Conservation (phyloP, 1,140 invertebrate species). For the Drosophila teissieri region DNA sequence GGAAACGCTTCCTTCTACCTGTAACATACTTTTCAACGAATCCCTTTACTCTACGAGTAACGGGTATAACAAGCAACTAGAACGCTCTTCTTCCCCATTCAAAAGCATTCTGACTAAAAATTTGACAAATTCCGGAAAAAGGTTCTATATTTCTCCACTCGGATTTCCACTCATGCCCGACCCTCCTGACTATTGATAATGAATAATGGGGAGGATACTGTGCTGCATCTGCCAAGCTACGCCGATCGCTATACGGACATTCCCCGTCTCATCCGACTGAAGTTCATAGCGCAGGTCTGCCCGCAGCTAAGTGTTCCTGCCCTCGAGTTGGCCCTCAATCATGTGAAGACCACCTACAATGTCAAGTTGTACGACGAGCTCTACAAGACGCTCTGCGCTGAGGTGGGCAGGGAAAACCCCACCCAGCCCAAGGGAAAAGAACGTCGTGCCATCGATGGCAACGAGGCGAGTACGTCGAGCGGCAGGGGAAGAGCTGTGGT, state of each 20-base stretch:
- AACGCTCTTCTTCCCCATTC: not conserved
- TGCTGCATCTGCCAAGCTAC: slow-evolving; percentile 47
- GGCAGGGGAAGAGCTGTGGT: not conserved
- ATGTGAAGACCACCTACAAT: slow-evolving; percentile 66
- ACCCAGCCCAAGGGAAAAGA: not conserved
- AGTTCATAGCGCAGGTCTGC: slow-evolving; percentile 64
- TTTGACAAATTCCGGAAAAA: not conserved
- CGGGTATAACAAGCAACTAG: not conserved
- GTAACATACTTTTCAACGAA: too few species aligned
- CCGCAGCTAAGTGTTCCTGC: slow-evolving; percentile 55
- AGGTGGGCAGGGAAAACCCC: slow-evolving; percentile 1
- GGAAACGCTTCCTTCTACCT: too few species aligned
- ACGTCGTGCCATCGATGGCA: not conserved
- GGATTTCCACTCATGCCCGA: too few species aligned
- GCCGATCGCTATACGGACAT: slow-evolving; percentile 55
- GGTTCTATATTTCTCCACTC: not conserved
- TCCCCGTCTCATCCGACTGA: slow-evolving; percentile 41
- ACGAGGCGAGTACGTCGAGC: slow-evolving; percentile 5
- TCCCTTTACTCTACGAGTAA: too few species aligned
- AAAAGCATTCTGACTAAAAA: not conserved
- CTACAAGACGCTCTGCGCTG: slow-evolving; percentile 31
- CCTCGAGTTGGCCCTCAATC: slow-evolving; percentile 54
- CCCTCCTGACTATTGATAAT: not conserved
- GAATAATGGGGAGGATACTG: slow-evolving; percentile 9
- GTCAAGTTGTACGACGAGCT: slow-evolving; percentile 63